Evolutionary conservation across 1,140 invertebrate genomes (phyloP).

Genomic region (Zeugodacus cucurbitae): DNA sequence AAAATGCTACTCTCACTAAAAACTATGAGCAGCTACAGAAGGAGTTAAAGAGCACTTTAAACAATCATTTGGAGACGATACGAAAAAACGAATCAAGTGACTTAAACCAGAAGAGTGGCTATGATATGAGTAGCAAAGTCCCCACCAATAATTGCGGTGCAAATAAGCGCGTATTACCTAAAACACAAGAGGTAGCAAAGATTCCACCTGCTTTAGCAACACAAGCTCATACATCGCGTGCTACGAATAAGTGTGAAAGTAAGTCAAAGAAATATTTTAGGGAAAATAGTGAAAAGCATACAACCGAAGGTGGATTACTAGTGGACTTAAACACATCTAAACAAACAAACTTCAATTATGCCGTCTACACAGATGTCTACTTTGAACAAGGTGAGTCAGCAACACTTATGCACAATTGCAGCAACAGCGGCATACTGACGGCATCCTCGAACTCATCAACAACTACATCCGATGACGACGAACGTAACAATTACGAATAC

Average conservation of each 20-base stretch:
- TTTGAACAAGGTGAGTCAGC: conserved; percentile 43
- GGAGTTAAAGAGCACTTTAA: not conserved
- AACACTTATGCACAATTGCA: conserved; percentile 42
- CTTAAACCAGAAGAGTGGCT: not conserved
- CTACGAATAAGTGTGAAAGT: not conserved
- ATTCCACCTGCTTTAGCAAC: not conserved
- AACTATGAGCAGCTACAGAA: not conserved
- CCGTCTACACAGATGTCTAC: conserved; percentile 39
- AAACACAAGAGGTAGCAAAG: not conserved
- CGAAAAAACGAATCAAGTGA: not conserved
- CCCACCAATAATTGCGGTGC: not conserved
- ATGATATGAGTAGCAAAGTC: not conserved
- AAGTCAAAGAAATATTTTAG: not conserved
- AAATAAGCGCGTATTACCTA: not conserved
- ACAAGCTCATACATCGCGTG: not conserved
- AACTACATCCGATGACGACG: not conserved
- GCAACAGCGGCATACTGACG: conserved; percentile 46
- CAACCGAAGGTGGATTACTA: not conserved
- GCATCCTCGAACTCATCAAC: conserved; percentile 20
- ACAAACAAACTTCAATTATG: not conserved
- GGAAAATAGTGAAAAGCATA: not conserved
- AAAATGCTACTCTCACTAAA: not conserved
- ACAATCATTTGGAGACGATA: not conserved
- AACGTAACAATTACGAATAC: not conserved
- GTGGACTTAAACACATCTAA: not conserved